These are phyloP conservation scores for Alethe diademata DNA, from an alignment of 2,113 vertebrate species.

Conservation along the genomic window DNA sequence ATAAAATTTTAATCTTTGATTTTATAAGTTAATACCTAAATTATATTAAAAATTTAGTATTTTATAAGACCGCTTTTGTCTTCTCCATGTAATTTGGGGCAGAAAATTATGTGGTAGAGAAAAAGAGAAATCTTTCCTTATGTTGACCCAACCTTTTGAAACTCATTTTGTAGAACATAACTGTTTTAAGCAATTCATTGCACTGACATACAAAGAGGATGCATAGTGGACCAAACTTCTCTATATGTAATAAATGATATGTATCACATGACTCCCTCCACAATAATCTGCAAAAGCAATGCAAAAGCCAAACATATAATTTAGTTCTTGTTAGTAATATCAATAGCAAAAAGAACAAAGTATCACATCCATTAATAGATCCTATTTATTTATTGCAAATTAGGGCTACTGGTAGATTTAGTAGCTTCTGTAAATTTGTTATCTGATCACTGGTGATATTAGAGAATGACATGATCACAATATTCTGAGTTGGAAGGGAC, in stretches of 20 bases:
- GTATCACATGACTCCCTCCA: background rate
- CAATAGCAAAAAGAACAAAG: background rate
- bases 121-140: background rate
- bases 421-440: background rate
- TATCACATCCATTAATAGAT: background rate
- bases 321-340: background rate
- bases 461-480: background rate
- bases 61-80: background rate
- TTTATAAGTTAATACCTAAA: background rate
- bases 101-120: background rate
- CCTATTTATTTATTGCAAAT: background rate
- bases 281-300: background rate
- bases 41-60: background rate
- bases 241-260: background rate
- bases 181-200: background rate
- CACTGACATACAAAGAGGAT: background rate
- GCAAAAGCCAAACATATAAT: background rate
- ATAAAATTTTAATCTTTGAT: background rate
- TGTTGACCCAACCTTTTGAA: background rate
- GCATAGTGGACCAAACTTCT: background rate
- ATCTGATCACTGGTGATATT: background rate
- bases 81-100: background rate
- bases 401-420: background rate
- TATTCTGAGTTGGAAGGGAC: background rate
- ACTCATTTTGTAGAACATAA: background rate